These are phyloP conservation scores for Apistogramma diplotaenia DNA, from an alignment of 2,113 vertebrate species.

Conservation along the genomic window DNA sequence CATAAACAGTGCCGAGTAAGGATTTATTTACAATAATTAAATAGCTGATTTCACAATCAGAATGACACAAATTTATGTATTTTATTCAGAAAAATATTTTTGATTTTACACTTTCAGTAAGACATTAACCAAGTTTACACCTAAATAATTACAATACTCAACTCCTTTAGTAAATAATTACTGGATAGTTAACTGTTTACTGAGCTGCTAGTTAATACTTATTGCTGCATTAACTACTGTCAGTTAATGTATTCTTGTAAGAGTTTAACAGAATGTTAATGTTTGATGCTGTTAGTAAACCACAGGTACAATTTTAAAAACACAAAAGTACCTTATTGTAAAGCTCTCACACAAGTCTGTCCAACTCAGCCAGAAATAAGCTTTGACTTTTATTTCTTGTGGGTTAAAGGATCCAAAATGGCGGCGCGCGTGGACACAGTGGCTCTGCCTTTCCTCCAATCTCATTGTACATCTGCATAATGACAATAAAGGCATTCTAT, in stretches of 20 bases:
- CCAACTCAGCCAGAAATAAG: not conserved
- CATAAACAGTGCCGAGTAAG: not conserved
- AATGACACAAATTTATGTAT: not conserved
- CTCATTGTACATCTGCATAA: too few relatives aligned
- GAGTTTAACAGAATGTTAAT: not conserved
- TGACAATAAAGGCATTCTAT: too few relatives aligned
- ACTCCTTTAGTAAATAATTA: not conserved
- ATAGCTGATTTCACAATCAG: rapidly evolving
- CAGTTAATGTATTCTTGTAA: not conserved
- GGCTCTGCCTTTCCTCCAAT: too few relatives aligned
- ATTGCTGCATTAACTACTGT: not conserved
- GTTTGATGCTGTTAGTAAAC: not conserved
- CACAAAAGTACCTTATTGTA: not conserved
- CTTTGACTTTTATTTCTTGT: not conserved
- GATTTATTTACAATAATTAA: not conserved
- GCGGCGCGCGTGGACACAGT: too few relatives aligned
- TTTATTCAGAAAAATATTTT: not conserved
- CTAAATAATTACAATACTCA: not conserved
- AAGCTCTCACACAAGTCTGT: not conserved
- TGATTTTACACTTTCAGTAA: not conserved
- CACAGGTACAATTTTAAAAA: not conserved
- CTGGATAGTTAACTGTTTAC: not conserved
- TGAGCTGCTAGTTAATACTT: not conserved
- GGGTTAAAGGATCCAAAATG: too few relatives aligned
- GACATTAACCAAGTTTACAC: not conserved